Evolutionary conservation across 2,113 vertebrate species (phyloP).

Genomic region (Caranx ignobilis): DNA sequence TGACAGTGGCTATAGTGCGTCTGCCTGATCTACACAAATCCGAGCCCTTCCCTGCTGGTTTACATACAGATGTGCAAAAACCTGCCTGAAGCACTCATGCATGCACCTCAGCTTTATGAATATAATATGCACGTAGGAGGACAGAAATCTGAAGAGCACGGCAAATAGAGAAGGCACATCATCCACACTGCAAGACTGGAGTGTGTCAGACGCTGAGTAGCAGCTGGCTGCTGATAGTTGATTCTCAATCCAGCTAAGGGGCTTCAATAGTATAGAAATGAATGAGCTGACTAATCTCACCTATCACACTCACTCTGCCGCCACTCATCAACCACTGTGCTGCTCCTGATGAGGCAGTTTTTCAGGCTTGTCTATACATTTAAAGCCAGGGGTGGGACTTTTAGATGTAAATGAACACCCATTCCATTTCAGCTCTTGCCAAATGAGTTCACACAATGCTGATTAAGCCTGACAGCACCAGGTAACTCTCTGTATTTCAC

Average conservation of each 20-base stretch:
- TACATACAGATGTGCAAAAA: conserved; percentile 67
- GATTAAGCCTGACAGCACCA: too few species aligned
- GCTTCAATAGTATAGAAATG: background rate
- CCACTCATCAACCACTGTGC: background rate
- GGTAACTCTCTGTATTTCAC: too few species aligned
- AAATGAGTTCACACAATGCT: too few species aligned
- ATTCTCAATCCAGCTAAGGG: conserved; percentile 37
- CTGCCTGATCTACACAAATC: conserved; percentile 65
- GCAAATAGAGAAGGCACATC: conserved; percentile 42
- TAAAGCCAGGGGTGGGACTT: background rate
- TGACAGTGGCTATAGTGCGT: conserved; percentile 64
- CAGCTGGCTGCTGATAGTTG: conserved; percentile 45
- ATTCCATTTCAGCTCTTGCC: too few species aligned
- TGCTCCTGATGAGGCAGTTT: conserved; percentile 8
- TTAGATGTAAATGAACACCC: too few species aligned
- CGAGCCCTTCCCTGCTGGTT: conserved; percentile 54
- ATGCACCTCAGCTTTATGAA: conserved; percentile 44
- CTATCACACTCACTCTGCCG: conserved; percentile 10
- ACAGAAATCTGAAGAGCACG: conserved; percentile 33
- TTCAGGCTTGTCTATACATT: background rate
- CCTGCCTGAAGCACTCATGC: conserved; percentile 26
- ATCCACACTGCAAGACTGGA: conserved; percentile 36
- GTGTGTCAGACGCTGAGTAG: conserved; percentile 37
- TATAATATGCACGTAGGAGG: conserved; percentile 45
- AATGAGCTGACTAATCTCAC: conserved; percentile 35